A percentile compares a stretch with the other conserved stretches of the same genome.
These are phyloP conservation scores for Andrena flavipes DNA, from an alignment of 2,888 invertebrate genomes.

Conservation along the genomic window DNA sequence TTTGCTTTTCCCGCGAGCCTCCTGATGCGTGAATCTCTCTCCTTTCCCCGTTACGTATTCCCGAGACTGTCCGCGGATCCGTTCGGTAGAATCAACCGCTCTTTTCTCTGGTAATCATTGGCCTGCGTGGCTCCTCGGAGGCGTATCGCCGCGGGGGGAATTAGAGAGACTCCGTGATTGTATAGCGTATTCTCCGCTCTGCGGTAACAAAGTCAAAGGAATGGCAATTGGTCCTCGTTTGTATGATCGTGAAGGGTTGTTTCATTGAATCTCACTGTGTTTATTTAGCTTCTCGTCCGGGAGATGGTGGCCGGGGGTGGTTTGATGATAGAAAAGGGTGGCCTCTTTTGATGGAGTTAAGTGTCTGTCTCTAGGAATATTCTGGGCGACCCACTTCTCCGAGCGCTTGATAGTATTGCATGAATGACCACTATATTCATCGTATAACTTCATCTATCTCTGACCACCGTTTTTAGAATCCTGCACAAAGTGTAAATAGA, in stretches of 20 bases:
- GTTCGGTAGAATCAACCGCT: neutral
- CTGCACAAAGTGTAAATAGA: too few relatives aligned
- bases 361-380: too few relatives aligned
- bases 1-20: slow-evolving; percentile 39
- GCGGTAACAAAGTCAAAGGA: neutral
- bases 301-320: too few relatives aligned
- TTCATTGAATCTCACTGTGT: neutral
- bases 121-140: neutral
- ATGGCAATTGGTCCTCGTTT: neutral
- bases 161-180: slow-evolving; percentile 1
- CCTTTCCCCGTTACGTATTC: neutral
- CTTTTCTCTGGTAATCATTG: neutral
- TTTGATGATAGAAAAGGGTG: too few relatives aligned
- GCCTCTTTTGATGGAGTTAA: too few relatives aligned
- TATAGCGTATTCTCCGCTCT: neutral
- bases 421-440: too few relatives aligned
- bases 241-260: neutral
- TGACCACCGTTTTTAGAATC: too few relatives aligned
- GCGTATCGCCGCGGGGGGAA: neutral
- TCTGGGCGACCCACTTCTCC: too few relatives aligned
- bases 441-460: too few relatives aligned
- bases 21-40: slow-evolving; percentile 53
- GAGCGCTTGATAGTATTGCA: too few relatives aligned
- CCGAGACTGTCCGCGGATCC: neutral
- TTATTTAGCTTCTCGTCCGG: too few relatives aligned